Evolutionary conservation across 2,113 vertebrate genomes (phyloP), one percentile per base, ranked within the genome.

Genomic region (Cheirogaleus medius): DNA sequence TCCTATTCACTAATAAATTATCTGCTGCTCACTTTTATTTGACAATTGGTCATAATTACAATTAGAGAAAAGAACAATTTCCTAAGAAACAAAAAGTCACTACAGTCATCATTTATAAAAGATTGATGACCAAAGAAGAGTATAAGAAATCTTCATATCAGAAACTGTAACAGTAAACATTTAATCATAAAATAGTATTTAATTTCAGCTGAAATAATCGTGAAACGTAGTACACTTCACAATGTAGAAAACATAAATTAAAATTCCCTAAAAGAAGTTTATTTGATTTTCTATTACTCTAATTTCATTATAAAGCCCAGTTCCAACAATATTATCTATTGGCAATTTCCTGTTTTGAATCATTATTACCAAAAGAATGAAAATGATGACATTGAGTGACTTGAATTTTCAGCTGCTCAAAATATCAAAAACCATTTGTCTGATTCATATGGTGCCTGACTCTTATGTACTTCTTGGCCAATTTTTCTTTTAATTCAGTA

Each of bases 31-130:
- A 12, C 3, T 90, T 92, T 87, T 78, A 34, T 74, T 64, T 86
- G 34, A 73, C 12, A 80, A 27, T 32, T 44, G 37, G 1, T 8
- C 11, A 54, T 68, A 92, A 73, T 42, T 23, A 29, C 1, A 85
- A n/a, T 78, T 47, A 91, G 5, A 87, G 17, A 92, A 97, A 80
- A 42, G 8, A 93, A 90, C 1, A 83, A 71, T 64, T 94, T 94
- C 23, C 44, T 92, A n/a, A 85, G 6, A 83, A 92, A 68, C n/a
- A 85, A 73, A 92, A 89, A 73, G 37, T 3, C 14, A 94, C 44
- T 91, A 95, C 1, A 71, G 3, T 83, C 21, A 58, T 44, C 3
- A 49, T 64, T 81, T 69, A 49, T 52, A 49, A 85, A 34, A 25
- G 32, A 68, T 1, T 32, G 17, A 23, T 92, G 11, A 76, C 14